phyloP scores from a whole-genome alignment of 2,797 vertebrate genomes.

The Cynopterus sphinx region DNA sequence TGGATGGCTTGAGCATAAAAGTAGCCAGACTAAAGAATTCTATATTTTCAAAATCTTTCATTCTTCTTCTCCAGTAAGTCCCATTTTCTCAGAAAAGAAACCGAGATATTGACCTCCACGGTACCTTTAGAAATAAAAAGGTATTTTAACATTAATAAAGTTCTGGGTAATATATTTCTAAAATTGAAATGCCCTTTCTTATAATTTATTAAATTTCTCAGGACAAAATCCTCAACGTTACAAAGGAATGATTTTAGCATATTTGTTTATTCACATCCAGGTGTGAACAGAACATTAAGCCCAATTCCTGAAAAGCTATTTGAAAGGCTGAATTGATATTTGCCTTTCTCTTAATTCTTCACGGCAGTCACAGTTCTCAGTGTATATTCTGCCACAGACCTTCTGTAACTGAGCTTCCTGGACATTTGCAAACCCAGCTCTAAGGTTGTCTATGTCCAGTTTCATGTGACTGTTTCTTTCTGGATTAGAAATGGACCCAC shows the following conservation, averaged over 20 bases:
- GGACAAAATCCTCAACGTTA: background rate
- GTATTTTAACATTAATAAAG: conserved; percentile 2
- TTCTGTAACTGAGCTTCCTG: background rate
- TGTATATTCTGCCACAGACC: background rate
- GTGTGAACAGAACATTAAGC: background rate
- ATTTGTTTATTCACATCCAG: background rate
- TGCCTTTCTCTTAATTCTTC: background rate
- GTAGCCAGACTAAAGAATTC: background rate
- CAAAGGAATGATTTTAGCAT: background rate
- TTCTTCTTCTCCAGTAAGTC: background rate
- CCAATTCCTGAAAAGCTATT: background rate
- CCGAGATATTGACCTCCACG: background rate
- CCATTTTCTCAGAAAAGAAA: background rate
- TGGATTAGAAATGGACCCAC: background rate
- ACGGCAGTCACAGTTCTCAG: background rate
- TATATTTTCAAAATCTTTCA: background rate
- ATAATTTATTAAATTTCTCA: background rate
- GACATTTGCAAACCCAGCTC: background rate
- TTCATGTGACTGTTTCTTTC: background rate
- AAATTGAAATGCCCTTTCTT: background rate
- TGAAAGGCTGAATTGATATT: background rate
- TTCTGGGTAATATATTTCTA: background rate
- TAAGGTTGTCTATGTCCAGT: background rate
- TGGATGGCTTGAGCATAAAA: background rate
- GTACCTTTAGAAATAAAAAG: background rate